Evolutionary conservation across 2,888 invertebrate species (phyloP).

Genomic region (Parthenolecanium corni): DNA sequence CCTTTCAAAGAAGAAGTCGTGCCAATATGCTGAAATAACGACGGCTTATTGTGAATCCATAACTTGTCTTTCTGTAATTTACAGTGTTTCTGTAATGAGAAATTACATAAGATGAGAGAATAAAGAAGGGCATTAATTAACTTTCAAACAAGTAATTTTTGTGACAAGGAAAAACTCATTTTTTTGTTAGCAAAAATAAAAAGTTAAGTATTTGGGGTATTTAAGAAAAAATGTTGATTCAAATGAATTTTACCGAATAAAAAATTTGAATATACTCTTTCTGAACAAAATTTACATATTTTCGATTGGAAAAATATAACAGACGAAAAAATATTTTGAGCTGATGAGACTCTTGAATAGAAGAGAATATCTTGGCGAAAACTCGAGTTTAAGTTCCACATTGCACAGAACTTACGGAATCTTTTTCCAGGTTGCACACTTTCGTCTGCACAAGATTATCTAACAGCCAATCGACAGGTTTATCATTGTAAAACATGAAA

Average conservation of each 20-base stretch:
- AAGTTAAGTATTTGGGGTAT: no score
- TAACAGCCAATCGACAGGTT: slow-evolving; percentile 93
- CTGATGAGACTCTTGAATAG: no score
- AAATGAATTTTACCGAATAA: no score
- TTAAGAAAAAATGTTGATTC: no score
- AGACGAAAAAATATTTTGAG: no score
- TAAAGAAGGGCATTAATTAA: not conserved
- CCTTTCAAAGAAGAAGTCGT: slow-evolving; percentile 88
- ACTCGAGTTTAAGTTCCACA: not conserved
- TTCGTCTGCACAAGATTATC: slow-evolving; percentile 80
- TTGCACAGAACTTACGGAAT: slow-evolving; percentile 46
- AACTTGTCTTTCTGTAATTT: slow-evolving; percentile 60
- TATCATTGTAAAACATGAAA: slow-evolving; percentile 88
- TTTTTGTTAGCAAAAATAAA: not conserved
- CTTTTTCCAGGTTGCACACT: slow-evolving; percentile 73
- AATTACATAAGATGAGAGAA: slow-evolving; percentile 23
- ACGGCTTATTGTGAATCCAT: slow-evolving; percentile 77
- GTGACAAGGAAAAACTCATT: not conserved
- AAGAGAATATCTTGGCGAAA: no score
- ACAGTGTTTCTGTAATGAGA: slow-evolving; percentile 70
- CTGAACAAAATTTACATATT: no score
- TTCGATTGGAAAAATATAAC: no score
- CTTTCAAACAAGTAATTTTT: not conserved
- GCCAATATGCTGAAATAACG: slow-evolving; percentile 91
- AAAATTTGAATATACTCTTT: no score